phyloP scores from a whole-genome alignment of 2,113 vertebrate species.

The Uropsilus gracilis region DNA sequence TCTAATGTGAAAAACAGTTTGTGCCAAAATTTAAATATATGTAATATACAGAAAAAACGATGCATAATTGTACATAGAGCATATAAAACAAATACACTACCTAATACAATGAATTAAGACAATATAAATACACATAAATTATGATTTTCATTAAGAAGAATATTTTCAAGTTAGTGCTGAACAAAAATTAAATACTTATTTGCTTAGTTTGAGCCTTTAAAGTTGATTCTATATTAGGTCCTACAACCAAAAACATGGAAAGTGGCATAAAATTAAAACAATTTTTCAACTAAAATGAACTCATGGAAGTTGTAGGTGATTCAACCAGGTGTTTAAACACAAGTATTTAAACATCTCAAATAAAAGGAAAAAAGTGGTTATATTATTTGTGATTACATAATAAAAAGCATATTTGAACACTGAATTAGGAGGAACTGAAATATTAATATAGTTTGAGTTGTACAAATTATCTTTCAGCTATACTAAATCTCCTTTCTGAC shows the following conservation, averaged over 20 bases:
- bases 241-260: not conserved
- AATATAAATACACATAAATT: not conserved
- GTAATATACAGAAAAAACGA: not conserved
- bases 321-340: too few species aligned
- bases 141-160: not conserved
- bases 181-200: conserved; percentile 14
- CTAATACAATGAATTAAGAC: not conserved
- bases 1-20: not conserved
- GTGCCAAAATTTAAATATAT: not conserved
- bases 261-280: not conserved
- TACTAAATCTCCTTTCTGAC: conserved; percentile 32
- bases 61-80: not conserved
- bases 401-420: not conserved
- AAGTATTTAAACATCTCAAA: conserved; percentile 33
- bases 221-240: not conserved
- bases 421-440: conserved; percentile 20
- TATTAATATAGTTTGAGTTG: conserved; percentile 39
- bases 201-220: not conserved
- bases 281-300: conserved; percentile 20
- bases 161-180: conserved; percentile 20
- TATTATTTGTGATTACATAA: conserved; percentile 6
- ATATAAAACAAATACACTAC: not conserved
- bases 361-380: not conserved
- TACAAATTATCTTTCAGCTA: conserved; percentile 53
- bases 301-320: not conserved